phyloP scores from a whole-genome alignment of 1,140 invertebrate species.

The Dendroctonus ponderosae region DNA sequence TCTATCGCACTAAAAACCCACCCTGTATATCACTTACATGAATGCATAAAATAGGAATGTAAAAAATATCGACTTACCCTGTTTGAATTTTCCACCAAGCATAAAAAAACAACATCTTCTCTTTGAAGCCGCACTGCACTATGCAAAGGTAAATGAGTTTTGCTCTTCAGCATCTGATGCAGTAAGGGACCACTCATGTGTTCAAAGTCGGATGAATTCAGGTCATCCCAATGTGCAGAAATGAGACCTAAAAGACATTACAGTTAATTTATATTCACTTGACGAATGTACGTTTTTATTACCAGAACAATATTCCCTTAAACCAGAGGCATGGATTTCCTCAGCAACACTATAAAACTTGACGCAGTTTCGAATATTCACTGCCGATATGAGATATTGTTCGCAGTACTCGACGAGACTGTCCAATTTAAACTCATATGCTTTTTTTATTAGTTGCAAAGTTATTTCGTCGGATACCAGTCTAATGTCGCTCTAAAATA shows the following conservation, averaged over 20 bases:
- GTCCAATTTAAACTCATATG: constrained; percentile 74
- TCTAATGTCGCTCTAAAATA: constrained; percentile 66
- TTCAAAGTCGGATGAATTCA: constrained; percentile 87
- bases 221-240: constrained; percentile 92
- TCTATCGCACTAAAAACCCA: no score
- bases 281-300: neutral
- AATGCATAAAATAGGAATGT: no score
- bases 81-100: constrained; percentile 84
- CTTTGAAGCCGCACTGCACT: constrained; percentile 80
- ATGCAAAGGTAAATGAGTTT: constrained; percentile 85
- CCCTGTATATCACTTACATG: no score
- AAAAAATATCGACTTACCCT: constrained; percentile 64
- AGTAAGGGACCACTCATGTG: constrained; percentile 87
- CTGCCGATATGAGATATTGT: constrained; percentile 78
- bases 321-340: constrained; percentile 74
- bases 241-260: constrained; percentile 63
- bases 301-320: constrained; percentile 81
- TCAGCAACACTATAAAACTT: constrained; percentile 89
- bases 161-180: constrained; percentile 87
- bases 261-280: neutral
- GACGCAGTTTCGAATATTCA: constrained; percentile 72
- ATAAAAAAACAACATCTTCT: constrained; percentile 94
- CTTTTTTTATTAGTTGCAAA: constrained; percentile 77
- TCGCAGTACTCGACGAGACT: constrained; percentile 81
- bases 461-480: constrained; percentile 72